Evolutionary conservation across 2,113 vertebrate genomes (phyloP), one percentile per base, ranked within the genome.

Genomic region (Columbina picui): DNA sequence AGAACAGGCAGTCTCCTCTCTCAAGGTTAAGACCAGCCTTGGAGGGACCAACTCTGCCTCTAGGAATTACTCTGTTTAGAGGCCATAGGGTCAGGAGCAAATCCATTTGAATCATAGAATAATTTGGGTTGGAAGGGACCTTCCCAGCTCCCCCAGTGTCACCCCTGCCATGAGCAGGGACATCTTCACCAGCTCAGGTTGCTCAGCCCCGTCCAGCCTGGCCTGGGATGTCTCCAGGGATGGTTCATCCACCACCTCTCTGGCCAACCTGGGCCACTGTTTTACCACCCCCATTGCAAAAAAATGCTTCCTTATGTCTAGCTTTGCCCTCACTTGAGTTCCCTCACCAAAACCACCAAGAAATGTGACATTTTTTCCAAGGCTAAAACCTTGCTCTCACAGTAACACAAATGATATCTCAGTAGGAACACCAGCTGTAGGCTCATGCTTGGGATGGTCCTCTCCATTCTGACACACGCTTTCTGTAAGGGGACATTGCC

Each of bases 401-500:
- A 45, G 32, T 36, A 39, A 19, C 57, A 7, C 5, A 7, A 41
- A 2, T 14, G 59, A 12, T 56, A 11, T 12, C 23, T 86, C 32
- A 26, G 29, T 8, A 45, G 30, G 52, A 71, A 39, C n/a, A 32
- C 18, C 34, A 70, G 32, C 57, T 61, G 10, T 45, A 52, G 41
- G 9, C 14, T 41, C 1, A 0, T 34, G 18, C 23, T 65, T 57
- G 10, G 67, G 36, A 14, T 13, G 59, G 36, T 77, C 55, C 50
- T 80, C 63, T 76, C 63, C 26, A 6, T 60, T 59, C 75, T 69
- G 27, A 25, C 12, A 2, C 18, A 1, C 23, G 13, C 23, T 77
- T 56, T 12, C 55, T 75, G 27, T 47, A 22, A 39, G 8, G 14
- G 36, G 8, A 81, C 0, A 0, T 27, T 39, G 30, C 50, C 52